Conservation (phyloP, 2,113 vertebrate genomes). For the Melanotaenia duboulayi region DNA sequence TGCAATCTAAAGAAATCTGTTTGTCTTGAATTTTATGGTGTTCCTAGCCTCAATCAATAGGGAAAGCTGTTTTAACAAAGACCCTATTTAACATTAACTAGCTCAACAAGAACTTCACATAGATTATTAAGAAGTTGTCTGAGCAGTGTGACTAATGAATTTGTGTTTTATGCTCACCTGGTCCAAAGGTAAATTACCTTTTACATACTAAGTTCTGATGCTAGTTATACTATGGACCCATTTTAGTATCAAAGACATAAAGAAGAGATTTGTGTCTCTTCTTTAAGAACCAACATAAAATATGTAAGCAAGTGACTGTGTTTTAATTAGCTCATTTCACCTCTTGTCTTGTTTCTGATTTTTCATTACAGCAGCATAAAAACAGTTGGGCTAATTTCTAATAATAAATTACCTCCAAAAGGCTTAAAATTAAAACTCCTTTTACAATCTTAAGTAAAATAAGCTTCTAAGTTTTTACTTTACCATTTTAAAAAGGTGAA, state of each 20-base stretch:
- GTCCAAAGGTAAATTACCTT: slow-evolving; percentile 10
- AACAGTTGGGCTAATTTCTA: too few species aligned
- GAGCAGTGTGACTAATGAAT: slow-evolving; percentile 20
- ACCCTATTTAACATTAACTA: slow-evolving; percentile 38
- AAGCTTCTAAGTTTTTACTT: too few species aligned
- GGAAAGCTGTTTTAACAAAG: slow-evolving; percentile 34
- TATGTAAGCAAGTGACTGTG: neutral
- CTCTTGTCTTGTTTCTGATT: neutral
- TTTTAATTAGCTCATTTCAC: neutral
- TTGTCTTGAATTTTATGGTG: too few species aligned
- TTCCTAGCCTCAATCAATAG: slow-evolving; percentile 20
- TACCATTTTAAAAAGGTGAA: too few species aligned
- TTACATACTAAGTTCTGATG: neutral
- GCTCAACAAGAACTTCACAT: slow-evolving; percentile 8
- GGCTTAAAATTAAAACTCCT: too few species aligned
- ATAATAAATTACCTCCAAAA: too few species aligned
- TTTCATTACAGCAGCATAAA: neutral
- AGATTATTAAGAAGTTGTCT: neutral
- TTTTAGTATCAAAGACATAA: neutral
- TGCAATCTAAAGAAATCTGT: too few species aligned
- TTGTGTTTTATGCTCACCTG: neutral
- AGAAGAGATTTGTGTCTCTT: too few species aligned
- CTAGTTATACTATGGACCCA: neutral
- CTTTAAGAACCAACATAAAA: neutral
- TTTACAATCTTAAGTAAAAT: too few species aligned